phyloP scores from a whole-genome alignment of 53 echinoderm and acorn worm species.

The Glandiceps talaboti region DNA sequence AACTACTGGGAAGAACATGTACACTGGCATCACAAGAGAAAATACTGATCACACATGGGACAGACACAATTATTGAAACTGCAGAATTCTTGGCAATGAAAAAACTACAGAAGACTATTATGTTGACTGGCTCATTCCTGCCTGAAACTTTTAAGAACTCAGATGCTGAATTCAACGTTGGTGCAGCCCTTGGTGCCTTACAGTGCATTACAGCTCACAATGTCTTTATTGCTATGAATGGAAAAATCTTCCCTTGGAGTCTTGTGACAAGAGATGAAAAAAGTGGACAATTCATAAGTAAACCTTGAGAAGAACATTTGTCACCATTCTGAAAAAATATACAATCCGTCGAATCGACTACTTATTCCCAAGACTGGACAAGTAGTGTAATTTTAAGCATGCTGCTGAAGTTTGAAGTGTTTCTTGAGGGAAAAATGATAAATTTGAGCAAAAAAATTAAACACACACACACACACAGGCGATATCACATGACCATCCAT shows the following conservation, averaged over 20 bases:
- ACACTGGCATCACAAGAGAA: slow-evolving; percentile 27
- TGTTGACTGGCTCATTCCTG: slow-evolving; percentile 60
- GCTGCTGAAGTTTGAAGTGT: no score
- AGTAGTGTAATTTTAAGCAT: no score
- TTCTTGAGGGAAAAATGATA: no score
- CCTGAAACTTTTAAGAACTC: slow-evolving; percentile 54
- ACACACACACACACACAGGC: no score
- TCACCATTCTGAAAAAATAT: no score
- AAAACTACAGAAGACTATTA: slow-evolving; percentile 33
- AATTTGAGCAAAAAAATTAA: no score
- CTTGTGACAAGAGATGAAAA: slow-evolving; percentile 26
- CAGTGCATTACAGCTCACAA: slow-evolving; percentile 31
- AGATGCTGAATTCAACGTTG: slow-evolving; percentile 52
- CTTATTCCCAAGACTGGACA: no score
- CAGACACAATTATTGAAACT: slow-evolving; percentile 54
- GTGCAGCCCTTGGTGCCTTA: slow-evolving; percentile 50
- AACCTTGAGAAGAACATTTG: slow-evolving; percentile 13
- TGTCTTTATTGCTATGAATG: slow-evolving; percentile 51
- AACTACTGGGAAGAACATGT: slow-evolving; percentile 31
- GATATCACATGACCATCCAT: no score
- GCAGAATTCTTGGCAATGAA: slow-evolving; percentile 46
- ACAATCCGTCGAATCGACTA: no score
- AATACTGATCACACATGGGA: slow-evolving; percentile 57
- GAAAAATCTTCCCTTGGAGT: slow-evolving; percentile 40
- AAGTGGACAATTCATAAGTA: slow-evolving; percentile 34